Evolutionary conservation across 1,140 invertebrate species (phyloP).

Genomic region (Ostrea edulis): DNA sequence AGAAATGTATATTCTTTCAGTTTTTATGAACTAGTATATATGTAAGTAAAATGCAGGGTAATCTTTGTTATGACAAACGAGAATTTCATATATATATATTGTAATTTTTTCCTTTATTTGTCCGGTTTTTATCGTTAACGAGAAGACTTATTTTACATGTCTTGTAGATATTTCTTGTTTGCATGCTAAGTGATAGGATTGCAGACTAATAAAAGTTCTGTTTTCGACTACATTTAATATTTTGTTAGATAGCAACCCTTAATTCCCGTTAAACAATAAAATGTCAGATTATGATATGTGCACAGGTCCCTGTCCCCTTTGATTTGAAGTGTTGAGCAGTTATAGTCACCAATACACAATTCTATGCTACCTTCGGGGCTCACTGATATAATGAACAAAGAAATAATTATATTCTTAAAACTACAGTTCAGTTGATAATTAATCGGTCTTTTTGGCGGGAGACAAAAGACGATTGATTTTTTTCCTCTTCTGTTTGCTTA

Average conservation of each 20-base stretch:
- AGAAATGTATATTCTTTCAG: background rate
- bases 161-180: background rate
- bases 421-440: too few species aligned
- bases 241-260: background rate
- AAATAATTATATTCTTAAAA: background rate
- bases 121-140: background rate
- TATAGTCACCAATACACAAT: background rate
- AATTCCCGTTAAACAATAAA: slow-evolving; percentile 1
- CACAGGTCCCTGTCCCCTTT: background rate
- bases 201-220: background rate
- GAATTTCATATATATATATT: background rate
- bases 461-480: background rate
- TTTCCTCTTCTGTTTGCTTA: background rate
- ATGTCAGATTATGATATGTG: background rate
- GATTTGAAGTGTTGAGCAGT: too few species aligned
- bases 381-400: background rate
- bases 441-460: too few species aligned
- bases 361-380: background rate
- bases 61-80: slow-evolving; percentile 25
- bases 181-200: background rate
- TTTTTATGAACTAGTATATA: background rate
- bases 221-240: background rate
- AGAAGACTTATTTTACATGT: background rate
- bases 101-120: background rate
- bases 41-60: slow-evolving; percentile 17